Base-by-base conservation (phyloP, 2,888 invertebrate species). In the Nebria salina region DNA sequence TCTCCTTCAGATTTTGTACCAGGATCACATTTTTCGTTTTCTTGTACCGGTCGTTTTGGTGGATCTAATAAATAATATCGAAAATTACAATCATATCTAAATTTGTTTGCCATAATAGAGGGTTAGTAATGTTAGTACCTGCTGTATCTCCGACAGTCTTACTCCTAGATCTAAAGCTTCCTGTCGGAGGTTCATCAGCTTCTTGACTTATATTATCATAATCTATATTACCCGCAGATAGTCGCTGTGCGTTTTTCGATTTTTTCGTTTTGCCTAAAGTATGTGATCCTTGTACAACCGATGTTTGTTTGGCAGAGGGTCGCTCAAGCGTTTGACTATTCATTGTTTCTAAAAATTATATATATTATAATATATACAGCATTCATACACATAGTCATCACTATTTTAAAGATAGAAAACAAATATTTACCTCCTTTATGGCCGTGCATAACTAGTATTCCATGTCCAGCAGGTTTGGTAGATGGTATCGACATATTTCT, bases 401-500 rank as follows among this genome's bases (percentile, higher is more conserved):
- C 5, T 11, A 11, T 15, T 68, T 25, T n/a, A 13, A 7, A 68
- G 15, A 25, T 68, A 7, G 54, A 2, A 54, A 54, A 54, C 13
- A 1, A 54, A 11, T 54, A 54, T 54, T 65, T 76, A 76, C 76
- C 86, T n/a, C 85, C 86, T 83, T 89, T 89, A 83, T 89, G 89
- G 13, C 88, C 88, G 4, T 88, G 87, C 11, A 89, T 89, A 43
- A 89, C 84, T 9, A 89, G 84, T 54, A 89, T 89, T 42, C 89
- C 89, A 1, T 89, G 89, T 66, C 91, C 91, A 75, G 90, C 88
- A 1, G 89, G 91, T 85, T 95, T 94, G 20, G 93, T 91, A 85
- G 94, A 93, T 80, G 98, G 98, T 89, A 98, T 94, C 86, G 96
- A 96, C 98, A 98, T 98, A 89, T 97, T 98, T 86, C 98, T 93